phyloP scores from a whole-genome alignment of 2,888 invertebrate species.

The Melipona bicolor region DNA sequence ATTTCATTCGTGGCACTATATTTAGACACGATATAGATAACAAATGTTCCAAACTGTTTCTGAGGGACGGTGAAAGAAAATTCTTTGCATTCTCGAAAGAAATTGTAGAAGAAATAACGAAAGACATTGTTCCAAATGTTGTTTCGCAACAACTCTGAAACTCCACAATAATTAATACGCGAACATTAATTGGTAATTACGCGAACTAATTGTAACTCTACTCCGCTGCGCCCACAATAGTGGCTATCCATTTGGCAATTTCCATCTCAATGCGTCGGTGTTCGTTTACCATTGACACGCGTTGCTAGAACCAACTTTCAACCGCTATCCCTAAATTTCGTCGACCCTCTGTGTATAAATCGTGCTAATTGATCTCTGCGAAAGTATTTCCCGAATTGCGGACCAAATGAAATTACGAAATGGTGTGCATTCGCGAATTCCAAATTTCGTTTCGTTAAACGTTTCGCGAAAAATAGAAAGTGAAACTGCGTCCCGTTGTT shows the following conservation, averaged over 20 bases:
- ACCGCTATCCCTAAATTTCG: background rate
- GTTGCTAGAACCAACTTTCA: background rate
- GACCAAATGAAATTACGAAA: too few species aligned
- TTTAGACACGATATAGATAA: too few species aligned
- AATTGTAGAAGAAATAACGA: background rate
- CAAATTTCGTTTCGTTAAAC: too few species aligned
- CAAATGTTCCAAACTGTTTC: too few species aligned
- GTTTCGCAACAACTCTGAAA: background rate
- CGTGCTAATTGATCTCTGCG: background rate
- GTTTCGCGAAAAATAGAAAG: background rate
- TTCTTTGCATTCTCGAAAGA: background rate
- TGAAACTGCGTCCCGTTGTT: background rate
- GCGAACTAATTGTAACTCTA: slow-evolving; percentile 25
- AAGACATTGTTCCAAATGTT: background rate
- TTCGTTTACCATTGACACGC: slow-evolving; percentile 9
- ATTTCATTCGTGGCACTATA: too few species aligned
- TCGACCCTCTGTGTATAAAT: background rate
- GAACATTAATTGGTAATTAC: background rate
- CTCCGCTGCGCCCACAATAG: too few species aligned
- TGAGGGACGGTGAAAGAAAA: background rate
- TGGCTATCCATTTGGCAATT: slow-evolving; percentile 2
- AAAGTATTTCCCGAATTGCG: background rate
- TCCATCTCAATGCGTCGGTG: background rate
- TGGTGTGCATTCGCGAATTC: too few species aligned
- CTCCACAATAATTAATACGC: background rate